Evolutionary conservation across 2,797 vertebrate species (phyloP).

Genomic region (Muraenolepis orangiensis): DNA sequence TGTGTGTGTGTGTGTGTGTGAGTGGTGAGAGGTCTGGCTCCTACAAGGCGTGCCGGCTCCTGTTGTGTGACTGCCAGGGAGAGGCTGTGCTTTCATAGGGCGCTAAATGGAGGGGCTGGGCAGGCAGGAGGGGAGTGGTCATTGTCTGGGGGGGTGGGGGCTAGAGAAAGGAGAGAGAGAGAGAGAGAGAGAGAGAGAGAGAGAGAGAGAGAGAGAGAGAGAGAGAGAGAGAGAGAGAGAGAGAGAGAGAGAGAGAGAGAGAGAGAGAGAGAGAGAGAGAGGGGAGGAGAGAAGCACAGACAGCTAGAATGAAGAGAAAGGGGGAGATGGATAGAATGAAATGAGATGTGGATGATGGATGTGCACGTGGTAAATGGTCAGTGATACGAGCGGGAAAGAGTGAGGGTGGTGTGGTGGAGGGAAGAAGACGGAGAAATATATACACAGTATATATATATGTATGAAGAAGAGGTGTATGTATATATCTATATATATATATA

Average conservation of each 20-base stretch:
- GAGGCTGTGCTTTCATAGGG: conserved; percentile 65
- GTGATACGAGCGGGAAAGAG: background rate
- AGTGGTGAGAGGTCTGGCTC: conserved; percentile 1
- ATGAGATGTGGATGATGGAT: background rate
- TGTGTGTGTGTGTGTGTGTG: conserved; percentile 23
- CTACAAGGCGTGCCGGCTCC: background rate
- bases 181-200: background rate
- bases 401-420: background rate
- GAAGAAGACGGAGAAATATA: background rate
- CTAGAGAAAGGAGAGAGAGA: conserved; percentile 2
- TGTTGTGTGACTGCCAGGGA: conserved; percentile 41
- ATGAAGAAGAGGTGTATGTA: background rate
- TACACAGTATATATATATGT: background rate
- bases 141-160: conserved; percentile 20
- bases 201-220: background rate
- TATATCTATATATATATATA: no score
- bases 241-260: conserved; percentile 5
- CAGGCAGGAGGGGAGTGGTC: conserved; percentile 27
- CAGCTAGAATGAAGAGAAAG: background rate
- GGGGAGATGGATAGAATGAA: background rate
- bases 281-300: conserved; percentile 6
- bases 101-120: conserved; percentile 64
- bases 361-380: background rate
- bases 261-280: background rate
- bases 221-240: background rate